phyloP scores from a whole-genome alignment of 30 jellyfish, hydroid and myxozoan genomes.

The Calvadosia cruxmelitensis region DNA sequence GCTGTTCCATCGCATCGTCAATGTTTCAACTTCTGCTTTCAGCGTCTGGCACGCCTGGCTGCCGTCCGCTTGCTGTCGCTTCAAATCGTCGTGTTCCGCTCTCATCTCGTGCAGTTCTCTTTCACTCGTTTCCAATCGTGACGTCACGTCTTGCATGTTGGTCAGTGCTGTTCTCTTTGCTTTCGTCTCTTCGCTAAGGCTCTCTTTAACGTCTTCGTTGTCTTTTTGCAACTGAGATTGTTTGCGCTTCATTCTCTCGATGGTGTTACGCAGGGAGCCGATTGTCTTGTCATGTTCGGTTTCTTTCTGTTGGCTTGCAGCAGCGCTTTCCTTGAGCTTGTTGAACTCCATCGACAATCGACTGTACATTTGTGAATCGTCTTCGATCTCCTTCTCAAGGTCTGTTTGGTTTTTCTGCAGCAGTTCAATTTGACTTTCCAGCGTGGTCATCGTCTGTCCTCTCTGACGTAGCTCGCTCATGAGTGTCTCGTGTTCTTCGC shows the following conservation, averaged over 20 bases:
- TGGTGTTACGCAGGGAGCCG: slow-evolving; percentile 12
- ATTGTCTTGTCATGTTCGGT: slow-evolving; percentile 29
- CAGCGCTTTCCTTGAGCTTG: slow-evolving; percentile 34
- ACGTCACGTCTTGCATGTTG: background rate
- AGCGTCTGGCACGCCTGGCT: slow-evolving; percentile 10
- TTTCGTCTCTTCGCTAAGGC: slow-evolving; percentile 27
- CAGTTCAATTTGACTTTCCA: slow-evolving; percentile 41
- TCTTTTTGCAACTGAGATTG: slow-evolving; percentile 24
- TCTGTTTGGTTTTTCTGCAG: slow-evolving; percentile 33
- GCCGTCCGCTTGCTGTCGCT: slow-evolving; percentile 6
- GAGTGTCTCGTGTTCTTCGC: slow-evolving; percentile 17
- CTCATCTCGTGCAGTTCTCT: slow-evolving; percentile 13
- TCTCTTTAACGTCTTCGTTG: slow-evolving; percentile 19
- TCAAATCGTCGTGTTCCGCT: slow-evolving; percentile 3
- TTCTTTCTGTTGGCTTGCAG: slow-evolving; percentile 36
- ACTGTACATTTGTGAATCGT: slow-evolving; percentile 33
- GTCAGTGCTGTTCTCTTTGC: background rate
- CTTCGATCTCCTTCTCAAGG: slow-evolving; percentile 49
- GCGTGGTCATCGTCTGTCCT: slow-evolving; percentile 12
- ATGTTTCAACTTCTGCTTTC: slow-evolving; percentile 11
- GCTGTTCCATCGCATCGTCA: too few species aligned
- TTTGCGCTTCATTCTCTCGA: slow-evolving; percentile 38
- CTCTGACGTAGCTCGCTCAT: slow-evolving; percentile 31
- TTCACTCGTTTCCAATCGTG: background rate
- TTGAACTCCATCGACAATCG: slow-evolving; percentile 33